phyloP scores from a whole-genome alignment of 2,888 invertebrate genomes.

The Parnassius orleans region DNA sequence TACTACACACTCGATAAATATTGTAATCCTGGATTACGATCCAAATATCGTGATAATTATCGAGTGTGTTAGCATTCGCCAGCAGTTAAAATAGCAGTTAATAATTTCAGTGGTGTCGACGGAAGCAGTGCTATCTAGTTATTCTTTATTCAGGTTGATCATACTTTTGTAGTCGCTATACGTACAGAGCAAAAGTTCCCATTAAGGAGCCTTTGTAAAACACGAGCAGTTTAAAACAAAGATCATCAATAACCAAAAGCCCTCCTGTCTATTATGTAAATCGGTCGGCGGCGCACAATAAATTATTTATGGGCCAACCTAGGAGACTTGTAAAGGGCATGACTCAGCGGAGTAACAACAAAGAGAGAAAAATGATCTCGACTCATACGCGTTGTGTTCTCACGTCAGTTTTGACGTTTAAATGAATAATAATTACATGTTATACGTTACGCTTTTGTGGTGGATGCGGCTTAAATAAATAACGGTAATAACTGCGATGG shows the following conservation, averaged over 20 bases:
- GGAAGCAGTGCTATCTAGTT: too few relatives aligned
- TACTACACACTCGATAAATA: too few relatives aligned
- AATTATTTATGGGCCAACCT: slow-evolving; percentile 35
- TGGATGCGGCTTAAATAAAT: slow-evolving; percentile 1
- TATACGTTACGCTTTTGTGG: slow-evolving; percentile 6
- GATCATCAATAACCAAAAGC: slow-evolving; percentile 34
- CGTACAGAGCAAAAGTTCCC: slow-evolving; percentile 5
- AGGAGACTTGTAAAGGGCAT: slow-evolving; percentile 22
- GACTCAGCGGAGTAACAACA: slow-evolving; percentile 13
- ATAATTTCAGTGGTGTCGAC: too few relatives aligned
- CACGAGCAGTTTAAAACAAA: slow-evolving; percentile 28
- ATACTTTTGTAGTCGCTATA: slow-evolving; percentile 7
- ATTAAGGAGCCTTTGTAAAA: slow-evolving; percentile 21
- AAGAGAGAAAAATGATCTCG: slow-evolving; percentile 17
- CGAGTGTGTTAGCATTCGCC: too few relatives aligned
- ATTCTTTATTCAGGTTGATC: too few relatives aligned
- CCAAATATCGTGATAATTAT: too few relatives aligned
- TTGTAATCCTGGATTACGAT: too few relatives aligned
- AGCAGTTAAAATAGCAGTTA: too few relatives aligned
- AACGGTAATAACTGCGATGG: slow-evolving; percentile 1
- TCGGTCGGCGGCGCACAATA: slow-evolving; percentile 33
- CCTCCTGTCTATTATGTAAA: slow-evolving; percentile 38
- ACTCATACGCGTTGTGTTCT: slow-evolving; percentile 7
- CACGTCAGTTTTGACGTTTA: slow-evolving; percentile 24
- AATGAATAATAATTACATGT: slow-evolving; percentile 28